Base-by-base conservation (phyloP, 2,888 invertebrate species). In the Eustalomyia histrio region DNA sequence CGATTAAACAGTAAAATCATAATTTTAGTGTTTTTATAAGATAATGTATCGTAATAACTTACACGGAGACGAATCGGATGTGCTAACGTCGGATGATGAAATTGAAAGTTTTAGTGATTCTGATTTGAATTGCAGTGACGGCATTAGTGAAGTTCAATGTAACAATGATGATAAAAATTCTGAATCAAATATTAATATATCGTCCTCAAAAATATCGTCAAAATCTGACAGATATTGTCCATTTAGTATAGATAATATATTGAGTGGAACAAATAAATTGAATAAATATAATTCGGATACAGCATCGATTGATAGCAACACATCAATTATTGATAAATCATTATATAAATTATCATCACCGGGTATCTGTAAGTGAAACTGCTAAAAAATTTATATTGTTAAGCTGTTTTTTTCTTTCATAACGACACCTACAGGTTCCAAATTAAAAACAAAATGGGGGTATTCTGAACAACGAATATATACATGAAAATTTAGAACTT, bases 201-300 rank as follows among this genome's bases (percentile, higher is more conserved):
- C 50, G 16, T 5, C 6, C 17, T 18, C 60, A 43, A 60, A 53
- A 60, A 43, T 47, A 18, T 39, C 21, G 8, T 58, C 14, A 16
- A 76, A 71, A 6, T 53, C 65, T 7, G 47, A 60, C 16, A 10
- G 21, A 21, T 71, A 71, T 53, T 65, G 64, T n/a, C 2, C 65
- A 4, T 78, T 78, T 55, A 72, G 53, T 33, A 78, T 78, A 60
- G 78, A 78, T 8, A 78, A 21, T 50, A 72, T 78, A 47, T 55
- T 78, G 35, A 65, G 60, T 24, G 29, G 47, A n/a, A 35, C 78
- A 16, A 60, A 65, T 8, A 43, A 78, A 3, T 53, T 65, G 14
- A 5, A 60, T 17, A 65, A 72, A 60, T 53, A 43, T 39, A 16
- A 47, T 21, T 60, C 60, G 4, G 60, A 72, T 16, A 35, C 47